Evolutionary conservation across 2,888 invertebrate species (phyloP), one percentile per base, ranked within the genome.

Genomic region (Crocallis elinguaria): DNA sequence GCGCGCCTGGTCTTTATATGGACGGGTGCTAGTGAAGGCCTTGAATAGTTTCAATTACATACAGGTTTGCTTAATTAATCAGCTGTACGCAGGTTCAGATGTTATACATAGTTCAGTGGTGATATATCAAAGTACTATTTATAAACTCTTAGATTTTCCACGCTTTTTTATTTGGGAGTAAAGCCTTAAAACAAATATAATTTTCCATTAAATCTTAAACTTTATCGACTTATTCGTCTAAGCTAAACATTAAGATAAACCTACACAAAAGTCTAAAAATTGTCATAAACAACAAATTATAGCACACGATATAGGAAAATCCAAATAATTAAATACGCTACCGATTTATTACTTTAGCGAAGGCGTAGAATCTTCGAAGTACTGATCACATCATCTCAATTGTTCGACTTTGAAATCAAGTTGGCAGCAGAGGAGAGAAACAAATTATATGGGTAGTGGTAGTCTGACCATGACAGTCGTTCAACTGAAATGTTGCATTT

Each of bases 1-100:
- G 69, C 67, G 66, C 64, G 69, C 78, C 79, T 64, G 62, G 60
- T 67, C 84, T 81, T 66, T 82, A 66, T 81, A 82, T 48, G 77
- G 80, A 35, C 9, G 48, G 69, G 67, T 66, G 65, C 66, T 71
- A 70, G 66, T 62, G 69, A 56, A 53, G 61, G 56, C 64, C 65
- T 46, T 53, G 48, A 38, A 52, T 36, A 48, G 42, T 21, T 38
- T 44, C 30, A 44, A 35, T 44, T 41, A 44, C 36, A 36, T 49
- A 38, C 54, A 29, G 25, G 38, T 33, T 44, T 38, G 27, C 11
- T 44, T 49, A 41, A 46, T 56, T 46, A 43, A 51, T 38, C 42
- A 38, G 38, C 36, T 45, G 17, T 41, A 30, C 46, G 45, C 30
- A 51, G 3, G 30, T 43, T 35, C n/a, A 21, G 19, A 33, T 41